Conservation (phyloP, 2,797 vertebrate genomes). For the Sebastes nivosus region DNA sequence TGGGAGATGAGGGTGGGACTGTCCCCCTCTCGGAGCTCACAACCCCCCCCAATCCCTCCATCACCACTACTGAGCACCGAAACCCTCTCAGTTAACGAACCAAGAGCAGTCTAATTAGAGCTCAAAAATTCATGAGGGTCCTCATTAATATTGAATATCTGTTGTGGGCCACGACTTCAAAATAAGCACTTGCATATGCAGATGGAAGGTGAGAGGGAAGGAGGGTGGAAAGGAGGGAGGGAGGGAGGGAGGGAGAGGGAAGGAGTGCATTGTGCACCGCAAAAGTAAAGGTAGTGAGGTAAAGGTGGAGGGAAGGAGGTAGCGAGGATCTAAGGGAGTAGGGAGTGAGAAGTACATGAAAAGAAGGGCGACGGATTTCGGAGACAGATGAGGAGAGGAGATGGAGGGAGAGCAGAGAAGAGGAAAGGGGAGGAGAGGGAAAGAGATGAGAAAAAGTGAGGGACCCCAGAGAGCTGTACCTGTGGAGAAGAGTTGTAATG, state of each 20-base stretch:
- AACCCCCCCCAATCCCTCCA: slow-evolving; percentile 49
- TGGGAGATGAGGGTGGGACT: slow-evolving; percentile 63
- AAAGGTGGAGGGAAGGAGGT: slow-evolving; percentile 67
- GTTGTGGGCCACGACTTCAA: slow-evolving; percentile 93
- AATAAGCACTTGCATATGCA: slow-evolving; percentile 93
- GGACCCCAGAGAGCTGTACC: slow-evolving; percentile 89
- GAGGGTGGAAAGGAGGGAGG: slow-evolving; percentile 17
- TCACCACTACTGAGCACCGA: slow-evolving; percentile 63
- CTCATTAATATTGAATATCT: slow-evolving; percentile 99
- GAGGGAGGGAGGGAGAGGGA: neutral
- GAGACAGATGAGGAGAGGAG: slow-evolving; percentile 81
- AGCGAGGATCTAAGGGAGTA: slow-evolving; percentile 61
- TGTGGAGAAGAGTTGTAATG: slow-evolving; percentile 84
- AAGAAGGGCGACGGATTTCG: slow-evolving; percentile 65
- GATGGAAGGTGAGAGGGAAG: slow-evolving; percentile 88
- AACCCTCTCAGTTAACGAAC: slow-evolving; percentile 88
- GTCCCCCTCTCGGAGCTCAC: slow-evolving; percentile 60
- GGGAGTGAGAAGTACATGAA: slow-evolving; percentile 73
- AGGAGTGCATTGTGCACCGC: slow-evolving; percentile 27
- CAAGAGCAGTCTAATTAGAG: slow-evolving; percentile 98
- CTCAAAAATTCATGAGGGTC: slow-evolving; percentile 97
- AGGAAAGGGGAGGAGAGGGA: slow-evolving; percentile 66
- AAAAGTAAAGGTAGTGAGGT: slow-evolving; percentile 64
- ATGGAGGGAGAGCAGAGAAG: slow-evolving; percentile 79
- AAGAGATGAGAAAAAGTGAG: slow-evolving; percentile 68